phyloP scores from a whole-genome alignment of 2,113 vertebrate genomes.

The Melanotaenia duboulayi region DNA sequence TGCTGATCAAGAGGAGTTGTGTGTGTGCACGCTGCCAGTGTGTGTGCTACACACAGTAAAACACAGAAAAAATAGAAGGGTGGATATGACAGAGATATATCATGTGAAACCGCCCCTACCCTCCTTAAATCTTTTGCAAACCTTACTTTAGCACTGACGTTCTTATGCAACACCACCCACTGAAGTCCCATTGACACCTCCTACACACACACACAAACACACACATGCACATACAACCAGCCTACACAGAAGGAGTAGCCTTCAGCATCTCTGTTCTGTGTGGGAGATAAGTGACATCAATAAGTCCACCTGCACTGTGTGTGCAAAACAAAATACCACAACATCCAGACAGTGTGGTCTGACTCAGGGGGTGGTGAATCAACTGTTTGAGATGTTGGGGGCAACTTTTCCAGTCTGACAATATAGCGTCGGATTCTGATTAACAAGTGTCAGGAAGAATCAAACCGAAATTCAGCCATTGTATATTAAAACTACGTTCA shows the following conservation, averaged over 20 bases:
- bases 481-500: too few relatives aligned
- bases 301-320: conserved; percentile 57
- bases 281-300: conserved; percentile 68
- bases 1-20: conserved; percentile 10
- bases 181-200: conserved; percentile 56
- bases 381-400: background rate
- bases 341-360: conserved; percentile 8
- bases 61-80: conserved; percentile 6
- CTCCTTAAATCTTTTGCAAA: conserved; percentile 44
- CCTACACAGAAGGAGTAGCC: conserved; percentile 57
- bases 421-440: background rate
- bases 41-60: conserved; percentile 17
- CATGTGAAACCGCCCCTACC: conserved; percentile 4
- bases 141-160: conserved; percentile 48
- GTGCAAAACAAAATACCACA: conserved; percentile 45
- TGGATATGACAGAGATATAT: conserved; percentile 14
- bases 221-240: conserved; percentile 32
- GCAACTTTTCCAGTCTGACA: background rate
- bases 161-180: conserved; percentile 75
- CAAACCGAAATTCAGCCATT: too few relatives aligned
- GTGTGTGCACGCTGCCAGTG: conserved; percentile 38
- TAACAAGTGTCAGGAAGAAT: background rate
- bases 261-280: conserved; percentile 64
- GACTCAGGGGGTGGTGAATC: background rate
- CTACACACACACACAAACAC: conserved; percentile 34